Base-by-base conservation (phyloP, 1,140 invertebrate genomes). In the Monochamus saltuarius region DNA sequence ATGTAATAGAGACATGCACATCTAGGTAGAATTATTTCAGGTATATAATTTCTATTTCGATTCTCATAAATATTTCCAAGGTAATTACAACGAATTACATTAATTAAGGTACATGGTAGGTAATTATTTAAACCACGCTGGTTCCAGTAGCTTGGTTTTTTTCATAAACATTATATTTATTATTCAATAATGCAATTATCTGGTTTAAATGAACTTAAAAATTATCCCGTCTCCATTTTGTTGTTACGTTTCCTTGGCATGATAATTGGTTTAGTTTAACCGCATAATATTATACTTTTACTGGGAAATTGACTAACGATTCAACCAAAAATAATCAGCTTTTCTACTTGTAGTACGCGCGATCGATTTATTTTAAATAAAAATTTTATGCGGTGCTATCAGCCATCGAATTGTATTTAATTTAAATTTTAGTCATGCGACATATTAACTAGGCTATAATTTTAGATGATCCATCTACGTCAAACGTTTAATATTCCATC, bases 11-110 rank as follows among this genome's bases (percentile, higher is more conserved):
- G 59, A 65, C 66, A 65, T 67, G 66, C 63, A 65, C 66, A 65
- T 67, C 52, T 57, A 67, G 57, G 62, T 60, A 61, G 63, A 56
- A 65, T 62, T 67, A 65, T 64, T 65, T 64, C 62, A 61, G 56
- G 34, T 37, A 49, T 65, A 50, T 67, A 59, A 67, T 67, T 67
- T 65, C 19, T 45, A 46, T 58, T 61, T 59, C 63, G 63, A 65
- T 67, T 67, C 66, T 59, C 62, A 67, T 67, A 67, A 67, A 67
- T 67, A 61, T 65, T 62, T 58, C 52, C 54, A 22, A 47, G 51
- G 52, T 64, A 67, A 67, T 67, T 67, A 57, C 55, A 11, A 55
- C 17, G 47, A 59, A 64, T 60, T 59, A 61, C 45, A 45, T 56
- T 56, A 64, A 65, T 64, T 61, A 65, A 47, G 37, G 58, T 61